Percentiles rank a stretch among this genome's conserved stretches.
phyloP scores from a whole-genome alignment of 2,888 invertebrate species.

The Pedicia rivosa region DNA sequence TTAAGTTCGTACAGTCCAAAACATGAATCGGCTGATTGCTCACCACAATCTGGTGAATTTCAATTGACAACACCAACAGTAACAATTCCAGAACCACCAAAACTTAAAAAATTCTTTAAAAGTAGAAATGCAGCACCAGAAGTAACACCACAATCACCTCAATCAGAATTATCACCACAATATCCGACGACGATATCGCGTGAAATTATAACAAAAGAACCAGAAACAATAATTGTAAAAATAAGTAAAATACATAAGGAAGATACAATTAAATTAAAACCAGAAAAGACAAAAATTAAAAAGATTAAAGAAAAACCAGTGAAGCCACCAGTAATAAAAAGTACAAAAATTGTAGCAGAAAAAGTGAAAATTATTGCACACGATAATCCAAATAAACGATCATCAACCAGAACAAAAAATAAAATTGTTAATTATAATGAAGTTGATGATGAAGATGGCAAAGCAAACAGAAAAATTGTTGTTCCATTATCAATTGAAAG shows the following conservation, averaged over 20 bases:
- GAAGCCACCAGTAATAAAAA: constrained; percentile 16
- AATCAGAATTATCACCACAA: constrained; percentile 21
- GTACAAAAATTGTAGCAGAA: constrained; percentile 1
- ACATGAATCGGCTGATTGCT: constrained; percentile 6
- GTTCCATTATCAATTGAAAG: constrained; percentile 35
- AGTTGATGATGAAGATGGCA: constrained; percentile 31
- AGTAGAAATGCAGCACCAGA: constrained; percentile 56
- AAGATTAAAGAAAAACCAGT: constrained; percentile 17
- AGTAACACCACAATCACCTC: constrained; percentile 18
- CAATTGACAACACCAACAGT: constrained; percentile 12
- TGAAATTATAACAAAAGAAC: constrained; percentile 8
- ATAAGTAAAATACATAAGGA: constrained; percentile 13
- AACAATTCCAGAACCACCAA: constrained; percentile 36
- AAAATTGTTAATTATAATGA: constrained; percentile 48
- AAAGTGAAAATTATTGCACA: constrained; percentile 18
- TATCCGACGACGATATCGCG: background rate
- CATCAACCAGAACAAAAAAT: constrained; percentile 32
- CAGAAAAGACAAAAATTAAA: constrained; percentile 20
- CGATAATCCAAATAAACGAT: constrained; percentile 12
- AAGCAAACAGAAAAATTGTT: constrained; percentile 24
- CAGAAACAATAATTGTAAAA: constrained; percentile 22
- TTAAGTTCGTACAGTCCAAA: constrained; percentile 7
- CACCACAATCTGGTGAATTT: constrained; percentile 6
- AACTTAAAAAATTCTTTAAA: constrained; percentile 83
- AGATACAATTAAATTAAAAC: constrained; percentile 14